phyloP scores from a whole-genome alignment of 2,113 vertebrate genomes.

The Leptosomus discolor region DNA sequence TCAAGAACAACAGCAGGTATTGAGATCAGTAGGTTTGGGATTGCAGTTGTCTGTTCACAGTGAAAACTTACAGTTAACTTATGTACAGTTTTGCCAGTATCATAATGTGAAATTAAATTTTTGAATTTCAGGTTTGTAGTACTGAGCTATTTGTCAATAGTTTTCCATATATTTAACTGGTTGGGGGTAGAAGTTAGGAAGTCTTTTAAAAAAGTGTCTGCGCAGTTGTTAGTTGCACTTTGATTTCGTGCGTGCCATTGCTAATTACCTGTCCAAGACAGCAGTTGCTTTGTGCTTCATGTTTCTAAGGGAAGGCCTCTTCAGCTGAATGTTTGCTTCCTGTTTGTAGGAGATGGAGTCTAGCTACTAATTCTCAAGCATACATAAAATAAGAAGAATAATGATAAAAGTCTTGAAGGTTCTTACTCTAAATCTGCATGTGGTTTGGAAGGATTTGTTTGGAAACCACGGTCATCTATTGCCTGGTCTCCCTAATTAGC shows the following conservation, averaged over 20 bases:
- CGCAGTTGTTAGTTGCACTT: neutral
- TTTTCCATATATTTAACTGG: neutral
- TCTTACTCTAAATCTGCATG: neutral
- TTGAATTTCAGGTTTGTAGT: neutral
- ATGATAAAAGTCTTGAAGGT: neutral
- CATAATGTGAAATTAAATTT: neutral
- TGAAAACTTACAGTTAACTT: neutral
- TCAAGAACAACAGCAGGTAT: neutral
- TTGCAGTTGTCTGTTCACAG: neutral
- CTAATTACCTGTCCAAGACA: neutral
- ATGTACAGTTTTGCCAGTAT: neutral
- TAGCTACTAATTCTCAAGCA: neutral
- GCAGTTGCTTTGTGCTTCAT: neutral
- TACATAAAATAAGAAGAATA: neutral
- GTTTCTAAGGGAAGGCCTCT: neutral
- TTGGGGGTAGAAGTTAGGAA: neutral
- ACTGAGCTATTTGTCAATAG: neutral
- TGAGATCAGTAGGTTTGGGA: neutral
- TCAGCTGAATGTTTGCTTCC: neutral
- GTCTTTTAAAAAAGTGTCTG: neutral
- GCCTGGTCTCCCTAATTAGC: neutral
- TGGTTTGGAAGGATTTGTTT: neutral
- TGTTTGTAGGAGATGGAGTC: neutral
- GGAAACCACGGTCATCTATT: neutral
- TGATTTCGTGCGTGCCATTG: neutral